Evolutionary conservation across 2,797 vertebrate genomes (phyloP).

Genomic region (Chiroxiphia lanceolata): DNA sequence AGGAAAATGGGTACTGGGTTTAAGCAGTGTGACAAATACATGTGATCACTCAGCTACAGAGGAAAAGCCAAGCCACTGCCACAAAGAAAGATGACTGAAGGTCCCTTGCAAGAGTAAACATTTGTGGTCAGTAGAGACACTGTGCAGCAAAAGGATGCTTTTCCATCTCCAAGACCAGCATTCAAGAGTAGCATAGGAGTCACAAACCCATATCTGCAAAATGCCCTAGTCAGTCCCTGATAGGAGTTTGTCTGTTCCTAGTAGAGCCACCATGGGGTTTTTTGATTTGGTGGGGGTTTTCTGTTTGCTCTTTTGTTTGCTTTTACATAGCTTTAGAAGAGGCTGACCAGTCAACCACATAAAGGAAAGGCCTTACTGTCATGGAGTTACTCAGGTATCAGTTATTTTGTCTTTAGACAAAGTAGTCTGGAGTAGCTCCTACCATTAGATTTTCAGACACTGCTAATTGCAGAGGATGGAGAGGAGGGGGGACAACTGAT

Average conservation of each 20-base stretch:
- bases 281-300: neutral
- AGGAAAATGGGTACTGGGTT: neutral
- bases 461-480: neutral
- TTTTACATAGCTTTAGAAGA: neutral
- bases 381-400: neutral
- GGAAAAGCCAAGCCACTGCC: neutral
- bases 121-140: neutral
- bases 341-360: neutral
- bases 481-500: accelerated
- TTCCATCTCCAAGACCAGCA: neutral
- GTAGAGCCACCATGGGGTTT: neutral
- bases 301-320: neutral
- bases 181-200: neutral
- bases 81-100: neutral
- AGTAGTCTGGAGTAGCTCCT: neutral
- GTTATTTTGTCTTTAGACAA: neutral
- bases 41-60: accelerated
- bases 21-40: neutral
- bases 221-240: neutral
- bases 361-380: neutral
- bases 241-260: neutral
- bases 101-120: neutral
- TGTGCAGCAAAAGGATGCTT: neutral
- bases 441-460: neutral
- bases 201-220: neutral